These are phyloP conservation scores for Erythrocebus patas DNA, from an alignment of 2,113 vertebrate species.

Conservation along the genomic window DNA sequence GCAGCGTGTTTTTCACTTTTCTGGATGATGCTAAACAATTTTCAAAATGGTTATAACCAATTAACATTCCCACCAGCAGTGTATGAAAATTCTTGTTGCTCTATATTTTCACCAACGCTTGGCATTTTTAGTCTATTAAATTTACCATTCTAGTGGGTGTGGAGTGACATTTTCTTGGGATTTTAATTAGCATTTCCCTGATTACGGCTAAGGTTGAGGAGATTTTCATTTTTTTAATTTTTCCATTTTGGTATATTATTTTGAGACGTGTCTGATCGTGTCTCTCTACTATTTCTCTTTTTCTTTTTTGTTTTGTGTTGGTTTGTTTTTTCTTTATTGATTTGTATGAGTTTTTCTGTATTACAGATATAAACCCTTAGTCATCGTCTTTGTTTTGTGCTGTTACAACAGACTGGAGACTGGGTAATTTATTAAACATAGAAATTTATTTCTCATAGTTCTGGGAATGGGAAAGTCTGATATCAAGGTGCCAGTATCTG, in stretches of 20 bases:
- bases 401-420: not conserved
- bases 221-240: not conserved
- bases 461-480: not conserved
- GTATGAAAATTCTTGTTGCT: not conserved
- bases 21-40: not conserved
- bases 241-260: not conserved
- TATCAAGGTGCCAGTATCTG: not conserved
- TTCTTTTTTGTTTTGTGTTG: not conserved
- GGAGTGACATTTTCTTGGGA: not conserved
- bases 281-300: not conserved
- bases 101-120: not conserved
- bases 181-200: slow-evolving; percentile 9
- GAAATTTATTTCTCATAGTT: not conserved
- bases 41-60: not conserved
- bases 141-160: not conserved
- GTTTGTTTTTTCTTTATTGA: not conserved
- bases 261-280: not conserved
- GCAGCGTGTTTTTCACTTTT: not conserved
- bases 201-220: not conserved
- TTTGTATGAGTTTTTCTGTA: not conserved
- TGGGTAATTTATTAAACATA: not conserved
- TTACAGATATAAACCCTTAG: not conserved
- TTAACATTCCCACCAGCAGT: not conserved
- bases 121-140: not conserved
- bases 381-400: not conserved